Conservation (phyloP, 2,113 vertebrate genomes). For the Beaufortia kweichowensis region DNA sequence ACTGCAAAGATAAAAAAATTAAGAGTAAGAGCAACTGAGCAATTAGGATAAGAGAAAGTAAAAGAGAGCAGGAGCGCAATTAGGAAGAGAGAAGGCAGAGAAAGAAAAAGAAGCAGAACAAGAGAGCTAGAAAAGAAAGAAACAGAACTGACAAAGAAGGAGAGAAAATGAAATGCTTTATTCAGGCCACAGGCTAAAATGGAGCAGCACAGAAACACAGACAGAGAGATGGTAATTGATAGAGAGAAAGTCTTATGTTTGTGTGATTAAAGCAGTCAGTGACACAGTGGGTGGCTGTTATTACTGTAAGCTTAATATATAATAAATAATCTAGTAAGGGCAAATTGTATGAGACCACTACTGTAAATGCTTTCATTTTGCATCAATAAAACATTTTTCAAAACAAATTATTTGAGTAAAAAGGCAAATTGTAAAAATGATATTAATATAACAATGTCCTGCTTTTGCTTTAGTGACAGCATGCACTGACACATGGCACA, state of each 20-base stretch:
- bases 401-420: too few species aligned
- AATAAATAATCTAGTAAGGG: slow-evolving; percentile 37
- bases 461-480: too few species aligned
- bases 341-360: too few species aligned
- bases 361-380: too few species aligned
- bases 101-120: slow-evolving; percentile 6
- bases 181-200: slow-evolving; percentile 65
- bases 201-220: slow-evolving; percentile 52
- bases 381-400: too few species aligned
- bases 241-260: slow-evolving; percentile 19
- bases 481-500: too few species aligned
- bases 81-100: slow-evolving; percentile 1
- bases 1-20: neutral
- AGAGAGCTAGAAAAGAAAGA: slow-evolving; percentile 45
- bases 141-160: slow-evolving; percentile 30
- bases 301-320: slow-evolving; percentile 70
- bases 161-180: slow-evolving; percentile 65
- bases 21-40: slow-evolving; percentile 12
- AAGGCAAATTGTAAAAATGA: too few species aligned
- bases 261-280: neutral
- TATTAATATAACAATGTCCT: too few species aligned
- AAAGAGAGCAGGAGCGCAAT: slow-evolving; percentile 31
- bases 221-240: slow-evolving; percentile 40
- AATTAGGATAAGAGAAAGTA: slow-evolving; percentile 12
- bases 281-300: slow-evolving; percentile 49